Evolutionary conservation across 2,113 vertebrate genomes (phyloP).

Genomic region (Haemorhous mexicanus): DNA sequence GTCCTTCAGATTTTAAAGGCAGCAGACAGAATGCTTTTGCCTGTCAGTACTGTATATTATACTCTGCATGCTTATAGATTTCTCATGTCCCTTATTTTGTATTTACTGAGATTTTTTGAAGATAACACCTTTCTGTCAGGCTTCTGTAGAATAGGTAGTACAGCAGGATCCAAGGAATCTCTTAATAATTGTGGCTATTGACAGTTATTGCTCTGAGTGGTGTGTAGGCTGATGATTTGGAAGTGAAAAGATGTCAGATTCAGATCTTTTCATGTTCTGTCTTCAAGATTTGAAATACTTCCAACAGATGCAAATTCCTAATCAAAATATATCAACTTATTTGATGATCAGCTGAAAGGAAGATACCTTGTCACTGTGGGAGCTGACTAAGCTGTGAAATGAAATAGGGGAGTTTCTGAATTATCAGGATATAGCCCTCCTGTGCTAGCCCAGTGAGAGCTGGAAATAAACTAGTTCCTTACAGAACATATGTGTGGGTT

Average conservation of each 20-base stretch:
- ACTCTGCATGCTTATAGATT: not conserved
- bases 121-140: not conserved
- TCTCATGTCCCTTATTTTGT: not conserved
- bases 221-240: not conserved
- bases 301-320: not conserved
- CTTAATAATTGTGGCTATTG: not conserved
- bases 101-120: not conserved
- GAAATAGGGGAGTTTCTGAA: not conserved
- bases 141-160: not conserved
- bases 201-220: not conserved
- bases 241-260: not conserved
- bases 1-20: not conserved
- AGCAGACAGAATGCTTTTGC: not conserved
- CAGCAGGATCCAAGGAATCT: not conserved
- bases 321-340: not conserved
- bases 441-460: not conserved
- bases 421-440: not conserved
- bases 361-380: not conserved
- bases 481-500: not conserved
- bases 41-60: not conserved
- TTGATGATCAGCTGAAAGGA: not conserved
- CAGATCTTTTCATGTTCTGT: not conserved
- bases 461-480: not conserved
- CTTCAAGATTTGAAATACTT: not conserved
- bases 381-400: not conserved